These are phyloP conservation scores for Drosophila suzukii DNA, from an alignment of 1,140 invertebrate species.

Conservation along the genomic window DNA sequence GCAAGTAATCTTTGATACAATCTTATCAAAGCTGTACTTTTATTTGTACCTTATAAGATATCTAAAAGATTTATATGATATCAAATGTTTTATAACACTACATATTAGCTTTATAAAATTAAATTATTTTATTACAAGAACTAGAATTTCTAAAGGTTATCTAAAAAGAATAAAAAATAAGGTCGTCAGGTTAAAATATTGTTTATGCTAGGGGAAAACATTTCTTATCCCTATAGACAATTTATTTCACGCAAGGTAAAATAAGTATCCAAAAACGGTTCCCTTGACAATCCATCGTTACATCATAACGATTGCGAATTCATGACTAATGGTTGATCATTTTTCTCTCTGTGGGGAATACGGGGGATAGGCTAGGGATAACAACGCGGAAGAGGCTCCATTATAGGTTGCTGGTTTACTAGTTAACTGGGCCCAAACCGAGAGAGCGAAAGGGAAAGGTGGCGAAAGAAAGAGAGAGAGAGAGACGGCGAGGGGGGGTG, in stretches of 20 bases:
- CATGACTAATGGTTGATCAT: not conserved
- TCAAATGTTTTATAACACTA: no score
- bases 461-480: constrained; percentile 10
- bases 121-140: no score
- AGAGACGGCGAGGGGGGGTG: constrained; percentile 1
- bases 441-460: constrained; percentile 9
- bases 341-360: constrained; percentile 24
- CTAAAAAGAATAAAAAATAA: no score
- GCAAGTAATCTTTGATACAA: not conserved
- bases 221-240: not conserved
- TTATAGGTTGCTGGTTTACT: constrained; percentile 69
- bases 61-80: no score
- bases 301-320: not conserved
- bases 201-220: no score
- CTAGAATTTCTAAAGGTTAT: no score
- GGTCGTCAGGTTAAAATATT: no score
- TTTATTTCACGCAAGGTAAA: not conserved
- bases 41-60: no score
- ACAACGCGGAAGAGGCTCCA: constrained; percentile 64
- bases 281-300: constrained; percentile 1
- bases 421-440: constrained; percentile 63
- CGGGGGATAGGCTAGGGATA: constrained; percentile 46
- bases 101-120: no score
- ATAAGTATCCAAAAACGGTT: not conserved
- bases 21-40: not conserved